Conservation (phyloP, 2,797 vertebrate species). For the Ciconia nigra region DNA sequence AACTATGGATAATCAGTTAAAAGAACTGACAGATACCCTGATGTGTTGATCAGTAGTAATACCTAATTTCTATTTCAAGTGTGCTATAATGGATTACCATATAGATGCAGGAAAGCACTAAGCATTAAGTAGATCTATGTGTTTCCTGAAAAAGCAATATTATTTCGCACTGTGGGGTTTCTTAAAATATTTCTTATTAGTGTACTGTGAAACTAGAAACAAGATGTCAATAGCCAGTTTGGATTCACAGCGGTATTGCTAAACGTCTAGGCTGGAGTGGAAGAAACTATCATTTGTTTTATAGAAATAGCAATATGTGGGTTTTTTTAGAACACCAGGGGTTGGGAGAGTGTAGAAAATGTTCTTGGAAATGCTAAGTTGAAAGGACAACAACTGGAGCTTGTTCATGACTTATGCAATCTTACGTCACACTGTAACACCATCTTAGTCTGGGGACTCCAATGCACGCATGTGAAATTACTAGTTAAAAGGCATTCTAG, state of each 20-base stretch:
- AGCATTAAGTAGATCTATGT: conserved; percentile 73
- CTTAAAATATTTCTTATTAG: conserved; percentile 55
- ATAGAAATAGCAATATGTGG: background rate
- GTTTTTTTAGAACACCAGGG: background rate
- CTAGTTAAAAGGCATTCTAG: background rate
- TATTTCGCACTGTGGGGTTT: conserved; percentile 69
- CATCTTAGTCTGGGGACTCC: rapidly evolving
- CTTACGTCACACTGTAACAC: background rate
- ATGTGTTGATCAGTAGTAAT: conserved; percentile 83
- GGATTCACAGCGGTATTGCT: conserved; percentile 33
- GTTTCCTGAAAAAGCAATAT: conserved; percentile 72
- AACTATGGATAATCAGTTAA: conserved; percentile 77
- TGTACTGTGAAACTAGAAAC: conserved; percentile 57
- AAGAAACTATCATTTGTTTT: background rate
- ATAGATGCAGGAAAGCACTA: conserved; percentile 73
- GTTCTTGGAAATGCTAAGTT: background rate
- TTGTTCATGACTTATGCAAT: rapidly evolving
- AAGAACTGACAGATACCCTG: conserved; percentile 72
- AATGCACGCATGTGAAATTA: background rate
- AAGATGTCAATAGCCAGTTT: conserved; percentile 63
- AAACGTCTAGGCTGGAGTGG: background rate
- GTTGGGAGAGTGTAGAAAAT: background rate
- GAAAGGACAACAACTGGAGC: background rate
- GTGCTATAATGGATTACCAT: conserved; percentile 89
- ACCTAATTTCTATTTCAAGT: conserved; percentile 90